Conservation (phyloP, 2,888 invertebrate species). For the Synergus itoensis region DNA sequence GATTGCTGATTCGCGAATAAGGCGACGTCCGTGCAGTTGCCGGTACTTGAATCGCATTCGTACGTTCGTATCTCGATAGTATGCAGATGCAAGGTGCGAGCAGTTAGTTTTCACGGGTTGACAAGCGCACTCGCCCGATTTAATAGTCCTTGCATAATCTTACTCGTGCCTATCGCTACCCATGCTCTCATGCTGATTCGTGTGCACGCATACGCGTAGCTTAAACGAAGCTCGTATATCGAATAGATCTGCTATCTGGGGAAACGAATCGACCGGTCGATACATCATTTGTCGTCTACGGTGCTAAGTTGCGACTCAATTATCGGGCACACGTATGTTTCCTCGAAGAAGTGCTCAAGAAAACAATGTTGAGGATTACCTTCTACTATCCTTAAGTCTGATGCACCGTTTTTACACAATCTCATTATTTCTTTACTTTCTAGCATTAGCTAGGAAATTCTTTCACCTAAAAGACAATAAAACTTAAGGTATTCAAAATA, state of each 20-base stretch:
- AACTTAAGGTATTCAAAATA: not conserved
- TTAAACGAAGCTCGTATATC: slow-evolving; percentile 49
- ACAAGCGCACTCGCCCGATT: slow-evolving; percentile 63
- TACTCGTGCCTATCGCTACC: slow-evolving; percentile 9
- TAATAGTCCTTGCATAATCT: slow-evolving; percentile 58
- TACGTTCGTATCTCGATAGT: slow-evolving; percentile 63
- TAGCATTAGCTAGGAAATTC: no score
- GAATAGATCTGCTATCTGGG: slow-evolving; percentile 71
- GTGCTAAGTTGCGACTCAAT: slow-evolving; percentile 40
- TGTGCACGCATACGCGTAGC: slow-evolving; percentile 21
- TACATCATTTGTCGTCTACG: slow-evolving; percentile 67
- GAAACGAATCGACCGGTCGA: slow-evolving; percentile 68
- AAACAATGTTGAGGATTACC: not conserved
- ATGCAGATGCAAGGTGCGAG: slow-evolving; percentile 68
- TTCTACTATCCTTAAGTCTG: not conserved
- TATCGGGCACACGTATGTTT: slow-evolving; percentile 20
- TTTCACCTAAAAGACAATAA: not conserved
- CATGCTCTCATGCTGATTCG: slow-evolving; percentile 30
- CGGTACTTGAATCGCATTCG: slow-evolving; percentile 17
- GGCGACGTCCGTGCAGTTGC: slow-evolving; percentile 20
- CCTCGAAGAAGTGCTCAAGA: not conserved
- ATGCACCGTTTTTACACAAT: not conserved
- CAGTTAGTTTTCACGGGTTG: slow-evolving; percentile 68
- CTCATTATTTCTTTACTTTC: not conserved
- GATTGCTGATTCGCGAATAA: slow-evolving; percentile 30